Percentiles rank a stretch among this genome's conserved stretches.
Evolutionary conservation across 2,113 vertebrate species (phyloP).

Genomic region (Cairina moschata): DNA sequence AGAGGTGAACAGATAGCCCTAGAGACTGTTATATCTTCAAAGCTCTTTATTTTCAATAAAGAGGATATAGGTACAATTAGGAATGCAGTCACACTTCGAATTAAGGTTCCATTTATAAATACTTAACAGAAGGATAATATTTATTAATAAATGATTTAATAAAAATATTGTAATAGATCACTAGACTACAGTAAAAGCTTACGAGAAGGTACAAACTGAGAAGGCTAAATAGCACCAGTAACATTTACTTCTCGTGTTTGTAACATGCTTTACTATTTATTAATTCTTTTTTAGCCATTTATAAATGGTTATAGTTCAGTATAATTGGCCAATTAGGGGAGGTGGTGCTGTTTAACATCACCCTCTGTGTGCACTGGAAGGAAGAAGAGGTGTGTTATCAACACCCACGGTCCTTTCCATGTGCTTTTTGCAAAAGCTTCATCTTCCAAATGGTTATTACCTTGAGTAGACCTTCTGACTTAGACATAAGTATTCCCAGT

Average conservation of each 20-base stretch:
- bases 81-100: background rate
- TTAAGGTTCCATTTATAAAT: conserved; percentile 46
- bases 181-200: background rate
- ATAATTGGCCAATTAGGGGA: background rate
- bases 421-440: background rate
- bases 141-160: conserved; percentile 21
- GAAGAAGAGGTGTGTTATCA: background rate
- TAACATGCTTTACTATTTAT: background rate
- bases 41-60: conserved; percentile 24
- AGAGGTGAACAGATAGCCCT: conserved; percentile 45
- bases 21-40: conserved; percentile 24
- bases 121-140: conserved; percentile 4
- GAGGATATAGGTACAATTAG: background rate
- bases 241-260: background rate
- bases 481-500: background rate
- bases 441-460: background rate
- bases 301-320: conserved; percentile 8
- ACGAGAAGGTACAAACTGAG: background rate
- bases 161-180: conserved; percentile 11
- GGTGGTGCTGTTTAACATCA: background rate
- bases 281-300: conserved; percentile 24
- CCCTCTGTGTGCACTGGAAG: background rate
- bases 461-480: background rate
- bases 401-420: background rate
- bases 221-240: background rate